Evolutionary conservation across 2,888 invertebrate species (phyloP).

Genomic region (Coelinius sp.): DNA sequence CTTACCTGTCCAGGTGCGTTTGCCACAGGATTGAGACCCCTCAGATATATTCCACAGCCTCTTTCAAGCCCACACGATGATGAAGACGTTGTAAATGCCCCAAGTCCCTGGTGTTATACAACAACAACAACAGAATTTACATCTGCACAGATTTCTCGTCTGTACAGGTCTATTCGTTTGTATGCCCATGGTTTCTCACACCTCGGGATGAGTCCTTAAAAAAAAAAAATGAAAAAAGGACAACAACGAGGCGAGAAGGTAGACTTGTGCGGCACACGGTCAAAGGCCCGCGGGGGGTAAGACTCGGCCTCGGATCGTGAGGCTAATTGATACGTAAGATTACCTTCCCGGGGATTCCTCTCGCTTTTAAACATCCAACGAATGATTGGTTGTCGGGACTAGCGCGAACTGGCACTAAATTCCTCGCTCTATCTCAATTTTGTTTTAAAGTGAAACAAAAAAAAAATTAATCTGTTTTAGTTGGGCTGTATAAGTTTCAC

Average conservation of each 20-base stretch:
- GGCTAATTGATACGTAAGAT: constrained; percentile 71
- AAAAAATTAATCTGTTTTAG: constrained; percentile 21
- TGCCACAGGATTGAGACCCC: neutral
- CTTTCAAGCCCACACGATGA: constrained; percentile 39
- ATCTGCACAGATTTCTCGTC: neutral
- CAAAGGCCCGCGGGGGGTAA: constrained; percentile 71
- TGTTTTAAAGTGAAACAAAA: neutral
- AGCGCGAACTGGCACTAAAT: constrained; percentile 63
- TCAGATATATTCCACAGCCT: constrained; percentile 18
- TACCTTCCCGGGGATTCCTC: constrained; percentile 60
- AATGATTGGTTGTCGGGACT: constrained; percentile 65
- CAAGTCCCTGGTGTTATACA: constrained; percentile 15
- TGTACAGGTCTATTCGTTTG: constrained; percentile 56
- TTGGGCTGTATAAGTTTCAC: neutral
- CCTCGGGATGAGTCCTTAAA: constrained; percentile 53
- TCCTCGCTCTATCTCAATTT: constrained; percentile 57
- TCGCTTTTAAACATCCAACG: constrained; percentile 44
- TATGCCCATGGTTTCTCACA: constrained; percentile 66
- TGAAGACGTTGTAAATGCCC: constrained; percentile 65
- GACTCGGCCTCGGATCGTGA: constrained; percentile 66
- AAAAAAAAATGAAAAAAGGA: neutral
- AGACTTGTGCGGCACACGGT: constrained; percentile 64
- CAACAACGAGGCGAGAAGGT: constrained; percentile 33
- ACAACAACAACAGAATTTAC: constrained; percentile 20
- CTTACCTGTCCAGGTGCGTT: constrained; percentile 34